Percentiles rank a stretch among this genome's conserved stretches.
Conservation (phyloP, 2,888 invertebrate genomes). For the Noctua janthe region DNA sequence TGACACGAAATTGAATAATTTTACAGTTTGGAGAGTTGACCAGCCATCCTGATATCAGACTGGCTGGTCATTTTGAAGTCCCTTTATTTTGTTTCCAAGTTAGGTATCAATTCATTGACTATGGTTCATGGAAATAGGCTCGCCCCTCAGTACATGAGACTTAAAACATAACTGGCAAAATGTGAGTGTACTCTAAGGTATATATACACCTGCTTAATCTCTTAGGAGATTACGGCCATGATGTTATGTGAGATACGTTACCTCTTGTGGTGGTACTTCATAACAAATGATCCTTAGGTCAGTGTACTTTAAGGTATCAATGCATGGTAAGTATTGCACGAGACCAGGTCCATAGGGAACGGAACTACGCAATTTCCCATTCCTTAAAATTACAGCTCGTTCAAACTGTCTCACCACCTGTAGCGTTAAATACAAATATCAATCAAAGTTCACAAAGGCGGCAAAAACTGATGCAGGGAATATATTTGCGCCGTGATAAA, state of each 20-base stretch:
- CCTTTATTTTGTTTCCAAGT: too few relatives aligned
- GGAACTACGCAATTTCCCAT: constrained; percentile 93
- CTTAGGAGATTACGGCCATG: background rate
- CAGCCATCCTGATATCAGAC: too few relatives aligned
- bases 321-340: constrained; percentile 96
- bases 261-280: constrained; percentile 98
- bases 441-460: background rate
- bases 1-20: too few relatives aligned
- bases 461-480: background rate
- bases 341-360: constrained; percentile 94
- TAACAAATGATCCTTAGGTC: constrained; percentile 97
- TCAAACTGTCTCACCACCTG: constrained; percentile 95
- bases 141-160: too few relatives aligned
- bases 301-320: constrained; percentile 95
- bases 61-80: too few relatives aligned
- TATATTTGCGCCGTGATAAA: background rate
- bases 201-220: background rate
- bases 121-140: too few relatives aligned
- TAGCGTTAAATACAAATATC: background rate
- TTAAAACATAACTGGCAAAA: background rate
- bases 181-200: background rate
- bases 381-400: constrained; percentile 95
- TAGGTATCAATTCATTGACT: too few relatives aligned
- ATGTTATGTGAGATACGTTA: constrained; percentile 78
- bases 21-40: too few relatives aligned